These are phyloP conservation scores for Lomographa bimaculata DNA, from an alignment of 2,888 invertebrate genomes.

Conservation along the genomic window DNA sequence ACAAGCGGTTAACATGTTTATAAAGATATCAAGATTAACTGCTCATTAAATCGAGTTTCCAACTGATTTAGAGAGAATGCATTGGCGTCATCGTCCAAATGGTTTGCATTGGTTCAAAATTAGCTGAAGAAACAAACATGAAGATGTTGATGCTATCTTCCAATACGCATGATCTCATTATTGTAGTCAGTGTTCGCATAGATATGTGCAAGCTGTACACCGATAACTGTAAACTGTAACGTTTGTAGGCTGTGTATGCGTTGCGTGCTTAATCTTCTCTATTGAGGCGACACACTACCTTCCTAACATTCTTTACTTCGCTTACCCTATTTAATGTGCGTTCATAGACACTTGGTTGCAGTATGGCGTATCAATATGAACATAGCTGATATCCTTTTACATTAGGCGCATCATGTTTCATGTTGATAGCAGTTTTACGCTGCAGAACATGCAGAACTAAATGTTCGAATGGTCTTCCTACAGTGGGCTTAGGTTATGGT, in stretches of 20 bases:
- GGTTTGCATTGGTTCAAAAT: constrained; percentile 10
- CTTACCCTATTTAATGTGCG: constrained; percentile 26
- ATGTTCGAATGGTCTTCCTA: too few species aligned
- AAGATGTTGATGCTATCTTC: constrained; percentile 32
- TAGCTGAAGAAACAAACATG: constrained; percentile 6
- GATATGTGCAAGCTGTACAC: constrained; percentile 1
- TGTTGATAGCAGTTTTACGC: constrained; percentile 1
- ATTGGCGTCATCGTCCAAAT: too few species aligned
- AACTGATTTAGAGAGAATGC: too few species aligned
- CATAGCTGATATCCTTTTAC: constrained; percentile 1
- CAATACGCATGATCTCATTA: constrained; percentile 55
- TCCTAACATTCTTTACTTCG: constrained; percentile 41
- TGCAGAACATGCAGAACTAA: too few species aligned
- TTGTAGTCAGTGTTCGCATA: constrained; percentile 15
- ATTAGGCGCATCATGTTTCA: constrained; percentile 2
- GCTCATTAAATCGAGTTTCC: too few species aligned
- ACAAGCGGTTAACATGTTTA: too few species aligned
- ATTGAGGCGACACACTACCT: constrained; percentile 46
- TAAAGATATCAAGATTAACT: too few species aligned
- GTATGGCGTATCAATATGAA: constrained; percentile 1
- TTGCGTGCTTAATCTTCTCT: constrained; percentile 72
- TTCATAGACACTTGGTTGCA: constrained; percentile 2
- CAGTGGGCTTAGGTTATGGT: too few species aligned
- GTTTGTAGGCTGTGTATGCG: constrained; percentile 41
- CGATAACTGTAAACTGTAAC: constrained; percentile 40